Conservation (phyloP, 2,888 invertebrate genomes). For the Busseola fusca region DNA sequence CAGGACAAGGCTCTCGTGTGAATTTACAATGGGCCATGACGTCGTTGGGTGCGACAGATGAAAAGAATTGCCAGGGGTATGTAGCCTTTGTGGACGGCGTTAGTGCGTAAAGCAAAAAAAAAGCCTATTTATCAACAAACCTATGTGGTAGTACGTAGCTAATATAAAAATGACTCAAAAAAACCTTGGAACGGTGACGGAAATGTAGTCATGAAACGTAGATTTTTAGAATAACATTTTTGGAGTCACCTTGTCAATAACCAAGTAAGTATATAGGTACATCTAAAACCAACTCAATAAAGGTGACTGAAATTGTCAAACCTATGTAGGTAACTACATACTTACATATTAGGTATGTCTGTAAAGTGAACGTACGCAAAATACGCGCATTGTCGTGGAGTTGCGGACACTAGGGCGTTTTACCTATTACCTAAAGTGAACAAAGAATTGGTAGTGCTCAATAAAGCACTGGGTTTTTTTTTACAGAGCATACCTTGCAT, state of each 20-base stretch:
- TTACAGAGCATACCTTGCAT: background rate
- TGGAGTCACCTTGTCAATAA: background rate
- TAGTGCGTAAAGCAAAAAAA: conserved; percentile 55
- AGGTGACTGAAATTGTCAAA: background rate
- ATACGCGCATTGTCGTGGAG: too few species aligned
- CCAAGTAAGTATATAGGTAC: background rate
- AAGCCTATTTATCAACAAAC: conserved; percentile 47
- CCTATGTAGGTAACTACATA: background rate
- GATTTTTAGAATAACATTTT: background rate
- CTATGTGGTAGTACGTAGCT: background rate
- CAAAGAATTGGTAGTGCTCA: background rate
- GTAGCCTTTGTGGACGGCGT: conserved; percentile 54
- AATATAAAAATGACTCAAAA: conserved; percentile 24
- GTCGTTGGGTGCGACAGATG: conserved; percentile 73
- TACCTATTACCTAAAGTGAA: too few species aligned
- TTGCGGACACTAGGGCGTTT: too few species aligned
- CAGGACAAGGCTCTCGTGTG: conserved; percentile 64
- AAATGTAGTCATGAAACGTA: background rate
- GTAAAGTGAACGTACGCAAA: too few species aligned
- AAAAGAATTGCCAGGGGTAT: conserved; percentile 76
- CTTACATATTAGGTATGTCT: background rate
- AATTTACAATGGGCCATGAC: conserved; percentile 67
- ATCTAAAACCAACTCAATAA: background rate
- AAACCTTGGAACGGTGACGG: conserved; percentile 6
- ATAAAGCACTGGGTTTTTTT: background rate